Evolutionary conservation across 2,888 invertebrate genomes (phyloP).

Genomic region (Emmelina monodactyla): DNA sequence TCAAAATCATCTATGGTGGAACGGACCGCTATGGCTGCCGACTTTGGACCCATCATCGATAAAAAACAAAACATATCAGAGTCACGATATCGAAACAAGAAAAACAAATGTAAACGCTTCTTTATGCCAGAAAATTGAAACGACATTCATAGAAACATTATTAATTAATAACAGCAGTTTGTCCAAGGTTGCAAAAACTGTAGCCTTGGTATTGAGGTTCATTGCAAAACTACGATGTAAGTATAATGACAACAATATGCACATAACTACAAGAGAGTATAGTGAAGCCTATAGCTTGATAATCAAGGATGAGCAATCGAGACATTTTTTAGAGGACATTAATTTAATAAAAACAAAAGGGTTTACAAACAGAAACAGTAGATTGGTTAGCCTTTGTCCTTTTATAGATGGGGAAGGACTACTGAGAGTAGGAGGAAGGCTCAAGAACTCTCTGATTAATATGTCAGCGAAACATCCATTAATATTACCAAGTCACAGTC

Average conservation of each 20-base stretch:
- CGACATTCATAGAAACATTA: too few relatives aligned
- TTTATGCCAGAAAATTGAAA: background rate
- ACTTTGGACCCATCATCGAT: background rate
- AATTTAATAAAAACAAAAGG: too few relatives aligned
- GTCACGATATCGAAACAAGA: background rate
- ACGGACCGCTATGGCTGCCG: background rate
- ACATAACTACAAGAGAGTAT: background rate
- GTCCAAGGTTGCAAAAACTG: background rate
- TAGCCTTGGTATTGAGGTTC: background rate
- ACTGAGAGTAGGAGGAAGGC: constrained; percentile 1
- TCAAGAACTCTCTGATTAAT: background rate
- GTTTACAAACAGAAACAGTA: too few relatives aligned
- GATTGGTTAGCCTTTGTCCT: constrained; percentile 5
- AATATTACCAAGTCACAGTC: background rate
- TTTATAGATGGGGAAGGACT: background rate
- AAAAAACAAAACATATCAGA: background rate
- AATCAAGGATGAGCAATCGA: background rate
- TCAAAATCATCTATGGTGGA: background rate
- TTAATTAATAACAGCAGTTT: constrained; percentile 1
- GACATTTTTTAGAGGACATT: background rate
- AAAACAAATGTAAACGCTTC: background rate
- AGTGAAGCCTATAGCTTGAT: background rate
- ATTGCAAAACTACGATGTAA: background rate
- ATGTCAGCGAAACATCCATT: constrained; percentile 1
- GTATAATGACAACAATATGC: background rate